phyloP scores from a whole-genome alignment of 2,797 vertebrate genomes.

The Tapirus indicus region DNA sequence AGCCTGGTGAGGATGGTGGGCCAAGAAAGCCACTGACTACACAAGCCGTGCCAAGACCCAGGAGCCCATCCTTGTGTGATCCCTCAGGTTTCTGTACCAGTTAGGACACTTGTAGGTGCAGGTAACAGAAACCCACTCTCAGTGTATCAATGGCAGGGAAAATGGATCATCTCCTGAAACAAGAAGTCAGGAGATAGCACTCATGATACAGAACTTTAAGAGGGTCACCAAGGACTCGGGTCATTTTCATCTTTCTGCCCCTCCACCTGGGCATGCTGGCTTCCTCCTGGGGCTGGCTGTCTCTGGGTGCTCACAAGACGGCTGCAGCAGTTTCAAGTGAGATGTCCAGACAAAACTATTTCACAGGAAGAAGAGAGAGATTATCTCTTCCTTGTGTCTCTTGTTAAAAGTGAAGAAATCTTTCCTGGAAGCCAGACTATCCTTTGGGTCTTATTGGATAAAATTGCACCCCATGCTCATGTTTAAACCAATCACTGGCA shows the following conservation, averaged over 20 bases:
- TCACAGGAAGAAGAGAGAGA: not conserved
- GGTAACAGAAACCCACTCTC: not conserved
- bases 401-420: not conserved
- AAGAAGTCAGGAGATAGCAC: not conserved
- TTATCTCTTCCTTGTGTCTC: not conserved
- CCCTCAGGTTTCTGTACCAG: not conserved
- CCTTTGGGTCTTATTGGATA: not conserved
- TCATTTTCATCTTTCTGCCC: not conserved
- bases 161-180: not conserved
- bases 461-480: not conserved
- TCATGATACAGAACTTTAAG: not conserved
- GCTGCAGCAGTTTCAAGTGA: not conserved
- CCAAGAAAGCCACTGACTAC: not conserved
- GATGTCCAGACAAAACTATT: fast-evolving
- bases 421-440: not conserved
- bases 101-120: not conserved
- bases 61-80: not conserved
- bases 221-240: not conserved
- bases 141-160: not conserved
- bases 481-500: not conserved
- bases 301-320: not conserved
- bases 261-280: fast-evolving
- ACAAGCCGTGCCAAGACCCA: not conserved
- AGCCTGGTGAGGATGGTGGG: not conserved
- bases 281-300: not conserved